Percentiles rank a stretch among this genome's conserved stretches.
Evolutionary conservation across 2,797 vertebrate species (phyloP).

Genomic region (Crocidura indochinensis): DNA sequence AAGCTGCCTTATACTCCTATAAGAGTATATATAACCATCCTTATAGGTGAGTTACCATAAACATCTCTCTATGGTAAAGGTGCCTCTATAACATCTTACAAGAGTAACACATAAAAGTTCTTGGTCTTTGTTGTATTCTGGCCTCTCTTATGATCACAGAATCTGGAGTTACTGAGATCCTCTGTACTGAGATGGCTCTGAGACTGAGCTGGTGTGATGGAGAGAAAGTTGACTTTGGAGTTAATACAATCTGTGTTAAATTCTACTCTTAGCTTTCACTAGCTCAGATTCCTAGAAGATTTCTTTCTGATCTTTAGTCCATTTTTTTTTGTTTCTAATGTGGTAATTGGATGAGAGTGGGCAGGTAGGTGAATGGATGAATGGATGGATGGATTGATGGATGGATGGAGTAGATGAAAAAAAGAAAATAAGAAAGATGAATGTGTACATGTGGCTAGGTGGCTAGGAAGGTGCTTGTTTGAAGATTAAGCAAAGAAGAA

Average conservation of each 20-base stretch:
- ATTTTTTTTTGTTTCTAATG: background rate
- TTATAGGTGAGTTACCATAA: too few relatives aligned
- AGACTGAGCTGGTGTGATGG: background rate
- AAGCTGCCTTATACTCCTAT: too few relatives aligned
- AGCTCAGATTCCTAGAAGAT: background rate
- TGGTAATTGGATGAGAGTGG: background rate
- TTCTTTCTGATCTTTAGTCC: background rate
- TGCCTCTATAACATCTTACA: too few relatives aligned
- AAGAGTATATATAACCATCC: too few relatives aligned
- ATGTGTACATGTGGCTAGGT: too few relatives aligned
- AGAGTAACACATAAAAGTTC: too few relatives aligned
- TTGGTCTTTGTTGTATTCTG: background rate
- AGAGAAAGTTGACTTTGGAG: background rate
- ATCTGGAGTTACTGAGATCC: background rate
- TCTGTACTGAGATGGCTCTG: background rate
- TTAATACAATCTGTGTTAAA: fast-evolving
- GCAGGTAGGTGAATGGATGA: background rate
- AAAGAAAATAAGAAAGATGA: too few relatives aligned
- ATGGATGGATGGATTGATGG: background rate
- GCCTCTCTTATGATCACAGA: background rate
- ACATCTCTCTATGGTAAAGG: too few relatives aligned
- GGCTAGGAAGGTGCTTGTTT: too few relatives aligned
- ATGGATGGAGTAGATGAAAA: too few relatives aligned
- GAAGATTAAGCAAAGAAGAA: too few relatives aligned
- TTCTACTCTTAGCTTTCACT: background rate